Percentiles rank a stretch among this genome's conserved stretches.
Conservation (phyloP, 2,797 vertebrate genomes). For the Dryobates pubescens region DNA sequence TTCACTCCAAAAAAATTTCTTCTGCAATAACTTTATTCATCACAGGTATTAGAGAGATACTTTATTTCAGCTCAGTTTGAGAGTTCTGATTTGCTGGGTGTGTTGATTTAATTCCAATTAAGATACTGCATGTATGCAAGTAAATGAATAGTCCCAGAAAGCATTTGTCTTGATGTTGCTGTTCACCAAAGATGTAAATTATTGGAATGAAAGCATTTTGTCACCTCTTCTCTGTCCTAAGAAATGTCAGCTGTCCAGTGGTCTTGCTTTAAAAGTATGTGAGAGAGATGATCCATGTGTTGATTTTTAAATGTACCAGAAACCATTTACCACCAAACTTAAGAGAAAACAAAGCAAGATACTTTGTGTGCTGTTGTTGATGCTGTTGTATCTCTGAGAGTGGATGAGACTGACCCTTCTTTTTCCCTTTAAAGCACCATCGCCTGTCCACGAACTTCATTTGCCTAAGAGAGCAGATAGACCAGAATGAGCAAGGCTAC, state of each 20-base stretch:
- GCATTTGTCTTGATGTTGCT: neutral
- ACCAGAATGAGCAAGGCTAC: neutral
- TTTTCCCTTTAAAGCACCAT: neutral
- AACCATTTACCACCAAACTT: neutral
- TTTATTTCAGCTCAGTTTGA: neutral
- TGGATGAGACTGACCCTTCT: neutral
- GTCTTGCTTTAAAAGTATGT: neutral
- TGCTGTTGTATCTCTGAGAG: neutral
- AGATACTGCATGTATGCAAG: neutral
- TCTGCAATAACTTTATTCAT: neutral
- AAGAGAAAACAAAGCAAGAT: fast-evolving
- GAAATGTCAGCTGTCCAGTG: neutral
- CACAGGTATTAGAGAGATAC: neutral
- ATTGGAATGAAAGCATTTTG: neutral
- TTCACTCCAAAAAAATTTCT: neutral
- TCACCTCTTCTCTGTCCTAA: neutral
- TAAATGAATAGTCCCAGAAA: neutral
- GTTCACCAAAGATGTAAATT: neutral
- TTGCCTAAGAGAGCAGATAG: neutral
- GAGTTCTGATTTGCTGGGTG: neutral
- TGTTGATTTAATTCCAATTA: neutral
- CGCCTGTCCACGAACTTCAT: neutral
- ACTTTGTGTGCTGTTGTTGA: neutral
- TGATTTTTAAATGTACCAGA: neutral
- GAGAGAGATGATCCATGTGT: fast-evolving